phyloP scores from a whole-genome alignment of 2,888 invertebrate genomes.

The Tridacna gigas region DNA sequence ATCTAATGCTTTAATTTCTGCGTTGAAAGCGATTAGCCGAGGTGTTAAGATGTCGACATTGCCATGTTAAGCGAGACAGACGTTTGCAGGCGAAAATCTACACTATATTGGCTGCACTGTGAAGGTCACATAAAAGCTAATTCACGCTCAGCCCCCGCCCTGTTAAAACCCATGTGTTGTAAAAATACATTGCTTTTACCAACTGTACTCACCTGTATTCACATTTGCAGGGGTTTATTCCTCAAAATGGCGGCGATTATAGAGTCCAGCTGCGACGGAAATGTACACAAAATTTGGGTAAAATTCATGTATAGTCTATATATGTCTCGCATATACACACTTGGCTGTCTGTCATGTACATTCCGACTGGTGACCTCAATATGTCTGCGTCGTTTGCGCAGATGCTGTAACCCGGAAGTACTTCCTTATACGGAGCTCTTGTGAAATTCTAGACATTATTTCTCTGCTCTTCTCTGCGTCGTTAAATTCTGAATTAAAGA shows the following conservation, averaged over 20 bases:
- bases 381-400: conserved; percentile 53
- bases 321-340: conserved; percentile 66
- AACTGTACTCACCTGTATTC: conserved; percentile 16
- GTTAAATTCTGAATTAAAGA: too few species aligned
- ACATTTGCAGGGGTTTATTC: conserved; percentile 14
- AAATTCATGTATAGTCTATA: conserved; percentile 67
- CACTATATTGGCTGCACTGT: conserved; percentile 50
- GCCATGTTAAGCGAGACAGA: background rate
- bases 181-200: background rate
- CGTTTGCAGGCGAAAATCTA: background rate
- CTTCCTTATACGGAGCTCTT: conserved; percentile 31
- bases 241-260: conserved; percentile 16
- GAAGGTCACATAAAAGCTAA: conserved; percentile 53
- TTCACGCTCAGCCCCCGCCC: conserved; percentile 40
- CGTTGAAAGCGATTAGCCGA: too few species aligned
- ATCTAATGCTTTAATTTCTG: background rate
- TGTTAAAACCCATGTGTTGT: conserved; percentile 44
- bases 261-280: conserved; percentile 30
- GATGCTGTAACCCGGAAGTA: conserved; percentile 52
- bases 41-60: too few species aligned
- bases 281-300: conserved; percentile 58
- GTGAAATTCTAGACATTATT: conserved; percentile 12
- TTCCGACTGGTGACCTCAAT: conserved; percentile 52
- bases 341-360: conserved; percentile 59
- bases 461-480: background rate